Percentiles rank a stretch among this genome's conserved stretches.
These are phyloP conservation scores for Brachypalpus laphriformis DNA, from an alignment of 2,888 invertebrate genomes.

Conservation along the genomic window DNA sequence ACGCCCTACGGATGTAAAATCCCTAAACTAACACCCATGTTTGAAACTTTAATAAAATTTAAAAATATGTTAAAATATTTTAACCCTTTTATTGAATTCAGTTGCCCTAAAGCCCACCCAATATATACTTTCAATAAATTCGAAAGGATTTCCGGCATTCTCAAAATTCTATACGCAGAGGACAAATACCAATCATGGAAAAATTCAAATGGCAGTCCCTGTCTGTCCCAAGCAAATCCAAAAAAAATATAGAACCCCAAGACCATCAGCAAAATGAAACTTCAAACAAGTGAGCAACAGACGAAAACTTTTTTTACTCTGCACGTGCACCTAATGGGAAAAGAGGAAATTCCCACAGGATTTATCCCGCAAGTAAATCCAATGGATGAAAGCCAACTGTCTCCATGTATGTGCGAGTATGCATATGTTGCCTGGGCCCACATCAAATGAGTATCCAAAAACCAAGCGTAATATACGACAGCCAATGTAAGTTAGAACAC, in stretches of 20 bases:
- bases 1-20: too few species aligned
- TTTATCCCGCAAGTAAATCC: constrained; percentile 34
- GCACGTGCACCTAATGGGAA: not conserved
- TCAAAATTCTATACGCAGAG: not conserved
- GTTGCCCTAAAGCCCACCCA: not conserved
- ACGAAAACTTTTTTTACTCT: constrained; percentile 10
- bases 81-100: not conserved
- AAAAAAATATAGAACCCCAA: not conserved
- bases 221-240: not conserved
- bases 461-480: not conserved
- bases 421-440: not conserved
- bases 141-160: not conserved
- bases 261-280: not conserved
- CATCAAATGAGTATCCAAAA: not conserved
- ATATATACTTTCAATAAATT: not conserved
- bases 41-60: not conserved
- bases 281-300: constrained; percentile 16
- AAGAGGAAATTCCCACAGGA: not conserved
- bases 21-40: too few species aligned
- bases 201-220: constrained; percentile 2
- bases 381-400: constrained; percentile 21
- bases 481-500: too few species aligned
- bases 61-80: not conserved
- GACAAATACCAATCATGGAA: constrained; percentile 25
- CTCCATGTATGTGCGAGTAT: too few species aligned